Conservation (phyloP, 2,888 invertebrate genomes). For the Chydorus sphaericus region DNA sequence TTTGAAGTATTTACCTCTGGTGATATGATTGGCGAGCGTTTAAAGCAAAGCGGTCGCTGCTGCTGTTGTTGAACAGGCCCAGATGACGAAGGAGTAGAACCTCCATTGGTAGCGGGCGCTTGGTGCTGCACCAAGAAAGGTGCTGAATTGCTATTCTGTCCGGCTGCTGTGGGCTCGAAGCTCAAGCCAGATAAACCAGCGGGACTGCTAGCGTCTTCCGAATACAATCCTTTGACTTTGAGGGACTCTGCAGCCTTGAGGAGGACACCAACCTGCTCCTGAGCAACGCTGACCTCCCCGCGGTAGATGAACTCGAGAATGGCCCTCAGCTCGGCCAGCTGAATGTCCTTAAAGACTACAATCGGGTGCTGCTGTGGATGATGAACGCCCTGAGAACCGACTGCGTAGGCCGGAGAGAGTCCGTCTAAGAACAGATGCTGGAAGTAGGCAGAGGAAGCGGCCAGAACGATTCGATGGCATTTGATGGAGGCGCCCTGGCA, state of each 20-base stretch:
- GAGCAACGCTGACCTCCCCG: constrained; percentile 24
- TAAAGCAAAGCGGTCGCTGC: background rate
- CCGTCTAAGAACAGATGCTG: constrained; percentile 46
- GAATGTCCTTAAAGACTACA: constrained; percentile 25
- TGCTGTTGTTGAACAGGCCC: too few species aligned
- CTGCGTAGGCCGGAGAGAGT: constrained; percentile 44
- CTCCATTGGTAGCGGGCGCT: too few species aligned
- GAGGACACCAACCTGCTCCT: constrained; percentile 16
- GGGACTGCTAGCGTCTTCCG: constrained; percentile 1
- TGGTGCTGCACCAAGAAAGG: too few species aligned
- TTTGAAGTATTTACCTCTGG: background rate
- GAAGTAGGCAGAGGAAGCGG: constrained; percentile 60
- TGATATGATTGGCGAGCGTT: background rate
- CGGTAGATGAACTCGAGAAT: constrained; percentile 25
- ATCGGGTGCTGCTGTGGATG: constrained; percentile 31
- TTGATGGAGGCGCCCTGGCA: constrained; percentile 43
- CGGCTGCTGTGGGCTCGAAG: constrained; percentile 8
- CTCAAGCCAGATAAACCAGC: background rate
- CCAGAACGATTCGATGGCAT: constrained; percentile 53
- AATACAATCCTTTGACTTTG: constrained; percentile 16
- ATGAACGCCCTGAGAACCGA: constrained; percentile 55
- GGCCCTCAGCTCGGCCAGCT: constrained; percentile 22
- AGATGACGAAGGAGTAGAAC: too few species aligned
- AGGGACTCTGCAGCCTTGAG: constrained; percentile 16
- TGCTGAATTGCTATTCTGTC: too few species aligned